Percentiles rank a stretch among this genome's conserved stretches.
Evolutionary conservation across 2,113 vertebrate species (phyloP).

Genomic region (Centropus bengalensis): DNA sequence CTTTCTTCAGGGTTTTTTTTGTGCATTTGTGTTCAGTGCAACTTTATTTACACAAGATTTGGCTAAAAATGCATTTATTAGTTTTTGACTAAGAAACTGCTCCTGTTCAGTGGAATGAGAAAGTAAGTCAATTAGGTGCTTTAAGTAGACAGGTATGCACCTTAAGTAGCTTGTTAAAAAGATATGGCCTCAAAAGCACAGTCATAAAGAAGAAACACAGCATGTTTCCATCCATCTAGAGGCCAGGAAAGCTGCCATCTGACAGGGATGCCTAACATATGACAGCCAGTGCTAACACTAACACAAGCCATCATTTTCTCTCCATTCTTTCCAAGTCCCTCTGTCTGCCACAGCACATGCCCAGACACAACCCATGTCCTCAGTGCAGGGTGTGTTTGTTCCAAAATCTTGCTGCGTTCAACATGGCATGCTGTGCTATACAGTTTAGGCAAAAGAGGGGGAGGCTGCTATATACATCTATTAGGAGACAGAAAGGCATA

Average conservation of each 20-base stretch:
- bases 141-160: not conserved
- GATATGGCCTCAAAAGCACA: not conserved
- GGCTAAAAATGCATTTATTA: not conserved
- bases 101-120: not conserved
- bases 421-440: too few relatives aligned
- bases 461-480: not conserved
- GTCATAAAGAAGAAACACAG: not conserved
- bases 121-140: not conserved
- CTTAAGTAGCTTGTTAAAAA: not conserved
- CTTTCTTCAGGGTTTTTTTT: not conserved
- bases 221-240: not conserved
- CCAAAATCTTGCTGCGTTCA: not conserved
- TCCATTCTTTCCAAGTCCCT: slow-evolving; percentile 4
- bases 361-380: not conserved
- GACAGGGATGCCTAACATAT: not conserved
- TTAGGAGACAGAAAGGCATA: not conserved
- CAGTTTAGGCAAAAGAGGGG: not conserved
- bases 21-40: not conserved
- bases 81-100: not conserved
- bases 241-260: slow-evolving; percentile 20
- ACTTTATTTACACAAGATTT: not conserved
- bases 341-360: slow-evolving; percentile 12
- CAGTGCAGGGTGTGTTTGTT: not conserved
- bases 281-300: slow-evolving; percentile 14
- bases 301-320: not conserved